Evolutionary conservation across 2,797 vertebrate genomes (phyloP).

Genomic region (Neopelma chrysocephalum): DNA sequence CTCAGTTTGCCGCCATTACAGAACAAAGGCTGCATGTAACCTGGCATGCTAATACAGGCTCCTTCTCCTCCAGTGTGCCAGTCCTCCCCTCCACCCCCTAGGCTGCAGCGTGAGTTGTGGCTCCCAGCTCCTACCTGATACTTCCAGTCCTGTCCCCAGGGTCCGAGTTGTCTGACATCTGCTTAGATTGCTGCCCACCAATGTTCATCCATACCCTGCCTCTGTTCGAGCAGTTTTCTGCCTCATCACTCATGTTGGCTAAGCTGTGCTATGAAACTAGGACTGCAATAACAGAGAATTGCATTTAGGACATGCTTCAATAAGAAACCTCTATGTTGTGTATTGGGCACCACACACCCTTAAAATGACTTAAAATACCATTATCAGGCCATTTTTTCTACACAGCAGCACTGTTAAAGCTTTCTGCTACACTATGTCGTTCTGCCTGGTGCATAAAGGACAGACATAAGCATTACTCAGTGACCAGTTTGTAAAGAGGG

Average conservation of each 20-base stretch:
- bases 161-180: background rate
- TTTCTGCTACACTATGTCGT: background rate
- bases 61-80: background rate
- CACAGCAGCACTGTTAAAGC: background rate
- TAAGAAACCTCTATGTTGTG: background rate
- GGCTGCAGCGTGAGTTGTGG: background rate
- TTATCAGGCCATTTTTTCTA: background rate
- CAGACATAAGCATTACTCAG: rapidly evolving
- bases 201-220: background rate
- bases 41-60: background rate
- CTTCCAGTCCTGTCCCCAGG: background rate
- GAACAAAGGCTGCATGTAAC: background rate
- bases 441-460: background rate
- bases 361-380: background rate
- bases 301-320: background rate
- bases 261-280: background rate
- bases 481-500: background rate
- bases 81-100: background rate
- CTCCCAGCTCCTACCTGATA: constrained; percentile 14
- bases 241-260: constrained; percentile 28
- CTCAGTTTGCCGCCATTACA: background rate
- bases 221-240: constrained; percentile 13
- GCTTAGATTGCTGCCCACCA: background rate
- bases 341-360: background rate
- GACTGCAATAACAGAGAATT: constrained; percentile 23